Base-by-base conservation (phyloP, 2,888 invertebrate genomes). In the Sinhomidia bicolor region DNA sequence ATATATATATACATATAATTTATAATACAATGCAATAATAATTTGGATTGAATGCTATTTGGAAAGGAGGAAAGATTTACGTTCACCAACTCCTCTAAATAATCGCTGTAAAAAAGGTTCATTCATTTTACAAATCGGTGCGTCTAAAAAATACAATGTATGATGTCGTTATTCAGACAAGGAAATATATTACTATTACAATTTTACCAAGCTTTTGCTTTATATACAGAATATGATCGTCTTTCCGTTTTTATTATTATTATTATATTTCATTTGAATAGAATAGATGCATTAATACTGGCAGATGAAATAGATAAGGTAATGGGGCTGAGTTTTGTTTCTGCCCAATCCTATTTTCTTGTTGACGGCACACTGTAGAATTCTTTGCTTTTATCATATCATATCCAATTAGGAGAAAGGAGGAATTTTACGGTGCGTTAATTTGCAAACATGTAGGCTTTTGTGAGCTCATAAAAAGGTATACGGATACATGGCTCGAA, bases 371-470 rank as follows among this genome's bases (percentile, higher is more conserved):
- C 57, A 10, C 2, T 23, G n/a, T 4, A 10, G 57, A 7, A 65
- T 65, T 41, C 23, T 44, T 44, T 71, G 60, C 20, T 60, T 60
- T 80, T 29, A 80, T 41, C 80, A 32, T 23, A 60, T 80, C 14
- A 80, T 60, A 41, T 80, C 80, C 80, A 80, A 80, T 80, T 80
- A 80, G 60, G 60, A 80, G 60, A 60, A 32, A 60, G 20, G 79
- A 60, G 80, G 57, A 80, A 80, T 80, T 80, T 80, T 80, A 80
- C 80, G 80, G 80, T 80, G 57, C 60, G 57, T 60, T 80, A 80
- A 80, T 80, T 80, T 80, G 80, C 41, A 60, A 60, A 60, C 36
- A 80, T 80, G 60, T 60, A 57, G 20, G 57, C 26, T 60, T 80
- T 54, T 78, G 54, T 54, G 78, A 29, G 51, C 14, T n/a, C 26